Conservation (phyloP, 2,797 vertebrate genomes). For the Sylvia borin region DNA sequence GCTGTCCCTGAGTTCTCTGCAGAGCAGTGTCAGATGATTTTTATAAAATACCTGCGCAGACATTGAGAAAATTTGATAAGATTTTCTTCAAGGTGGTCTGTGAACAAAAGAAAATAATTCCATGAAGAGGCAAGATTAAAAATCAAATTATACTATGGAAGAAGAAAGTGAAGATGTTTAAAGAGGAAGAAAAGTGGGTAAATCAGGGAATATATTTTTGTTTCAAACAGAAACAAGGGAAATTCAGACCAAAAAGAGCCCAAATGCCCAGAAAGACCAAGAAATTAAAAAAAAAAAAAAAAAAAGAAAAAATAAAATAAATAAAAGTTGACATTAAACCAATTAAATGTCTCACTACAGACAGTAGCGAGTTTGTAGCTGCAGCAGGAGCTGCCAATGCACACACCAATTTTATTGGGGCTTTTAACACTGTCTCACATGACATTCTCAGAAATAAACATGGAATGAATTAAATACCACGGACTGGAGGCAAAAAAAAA, state of each 20-base stretch:
- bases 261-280: neutral
- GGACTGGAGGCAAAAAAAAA: neutral
- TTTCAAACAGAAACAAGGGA: neutral
- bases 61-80: neutral
- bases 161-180: neutral
- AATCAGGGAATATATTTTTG: neutral
- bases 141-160: neutral
- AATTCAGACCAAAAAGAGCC: neutral
- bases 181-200: neutral
- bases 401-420: conserved; percentile 28
- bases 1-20: neutral
- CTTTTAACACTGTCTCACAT: conserved; percentile 61
- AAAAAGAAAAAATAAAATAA: neutral
- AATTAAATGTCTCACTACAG: neutral
- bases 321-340: neutral
- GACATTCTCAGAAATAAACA: conserved; percentile 47
- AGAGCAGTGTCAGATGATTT: neutral
- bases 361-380: conserved; percentile 28
- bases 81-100: neutral
- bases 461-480: neutral
- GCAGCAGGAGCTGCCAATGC: conserved; percentile 21
- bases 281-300: too few species aligned
- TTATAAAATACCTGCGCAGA: neutral
- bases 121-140: neutral
- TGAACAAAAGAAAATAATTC: fast-evolving